Evolutionary conservation across 2,797 vertebrate species (phyloP), one percentile per base, ranked within the genome.

Genomic region (Pachyuromys duprasi): DNA sequence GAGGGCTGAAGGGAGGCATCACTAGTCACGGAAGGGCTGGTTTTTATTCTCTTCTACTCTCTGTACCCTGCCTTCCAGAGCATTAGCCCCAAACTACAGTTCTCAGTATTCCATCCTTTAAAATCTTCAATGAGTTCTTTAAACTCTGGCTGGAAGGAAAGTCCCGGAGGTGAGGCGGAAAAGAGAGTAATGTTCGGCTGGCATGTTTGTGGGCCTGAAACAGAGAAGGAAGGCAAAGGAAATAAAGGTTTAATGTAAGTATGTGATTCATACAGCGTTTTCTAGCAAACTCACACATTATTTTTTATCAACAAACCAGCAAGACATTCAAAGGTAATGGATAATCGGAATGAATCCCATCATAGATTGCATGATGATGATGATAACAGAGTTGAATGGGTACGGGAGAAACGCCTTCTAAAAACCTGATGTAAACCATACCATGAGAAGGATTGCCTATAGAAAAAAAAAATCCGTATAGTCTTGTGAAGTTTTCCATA

Each of bases 61-160:
- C 31, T 74, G 24, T 39, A 20, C 24, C 5, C 49, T n/a, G 8
- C 24, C 15, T 83, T 65, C 76, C 83, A 88, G 36, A 28, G 17
- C 62, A 72, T 18, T 53, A 20, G 80, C 42, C 15, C 39, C 57
- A 18, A 80, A 75, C 83, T 33, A 55, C 24, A 62, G 42, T 69
- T 87, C 20, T 90, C 18, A 78, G 62, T 62, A 63, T 84, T 90
- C 42, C 72, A 28, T 62, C 49, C 82, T 93, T 90, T 72, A 69
- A 96, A 96, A 89, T 42, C 36, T 79, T 91, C 20, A 15, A 45
- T n/a, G 24, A 90, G 26, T 75, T 12, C 39, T 92, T n/a, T 88
- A 90, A 70, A 63, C 45, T 88, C 31, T 33, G 90, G 28, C 24
- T 86, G 82, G 69, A 95, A 33, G 63, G 42, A 62, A 80, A 53